Percentiles rank a stretch among this genome's conserved stretches.
phyloP scores from a whole-genome alignment of 2,113 vertebrate species.

The Verasper variegatus region DNA sequence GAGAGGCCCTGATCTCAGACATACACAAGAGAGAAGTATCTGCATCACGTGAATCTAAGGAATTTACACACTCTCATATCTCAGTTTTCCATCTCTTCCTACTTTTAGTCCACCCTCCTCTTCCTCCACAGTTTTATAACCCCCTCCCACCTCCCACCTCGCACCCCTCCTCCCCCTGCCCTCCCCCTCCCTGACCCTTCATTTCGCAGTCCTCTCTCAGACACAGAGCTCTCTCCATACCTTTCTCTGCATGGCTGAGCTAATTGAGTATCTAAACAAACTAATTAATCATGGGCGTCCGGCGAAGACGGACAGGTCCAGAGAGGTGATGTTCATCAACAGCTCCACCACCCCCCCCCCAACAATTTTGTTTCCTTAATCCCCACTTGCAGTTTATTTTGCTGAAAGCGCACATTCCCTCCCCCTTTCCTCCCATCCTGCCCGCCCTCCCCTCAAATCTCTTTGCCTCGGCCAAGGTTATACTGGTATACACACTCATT shows the following conservation, averaged over 20 bases:
- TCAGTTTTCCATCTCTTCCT: constrained; percentile 49
- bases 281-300: constrained; percentile 94
- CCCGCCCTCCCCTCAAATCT: constrained; percentile 84
- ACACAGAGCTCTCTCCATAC: constrained; percentile 64
- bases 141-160: constrained; percentile 44
- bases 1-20: neutral
- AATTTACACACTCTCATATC: constrained; percentile 74
- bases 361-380: constrained; percentile 90
- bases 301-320: constrained; percentile 94
- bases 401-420: constrained; percentile 90
- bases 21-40: neutral
- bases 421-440: constrained; percentile 44
- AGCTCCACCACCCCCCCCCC: constrained; percentile 76
- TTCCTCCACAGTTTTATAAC: constrained; percentile 43
- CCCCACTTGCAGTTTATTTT: constrained; percentile 88
- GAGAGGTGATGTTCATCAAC: constrained; percentile 97
- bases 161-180: neutral
- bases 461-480: constrained; percentile 93
- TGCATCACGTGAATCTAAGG: constrained; percentile 53
- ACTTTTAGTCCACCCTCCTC: constrained; percentile 59
- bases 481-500: constrained; percentile 95
- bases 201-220: constrained; percentile 62
- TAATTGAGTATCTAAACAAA: constrained; percentile 99
- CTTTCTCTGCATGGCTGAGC: constrained; percentile 89
- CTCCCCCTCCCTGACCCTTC: constrained; percentile 39